phyloP scores from a whole-genome alignment of 2,113 vertebrate species.

The Ploceus nigricollis region DNA sequence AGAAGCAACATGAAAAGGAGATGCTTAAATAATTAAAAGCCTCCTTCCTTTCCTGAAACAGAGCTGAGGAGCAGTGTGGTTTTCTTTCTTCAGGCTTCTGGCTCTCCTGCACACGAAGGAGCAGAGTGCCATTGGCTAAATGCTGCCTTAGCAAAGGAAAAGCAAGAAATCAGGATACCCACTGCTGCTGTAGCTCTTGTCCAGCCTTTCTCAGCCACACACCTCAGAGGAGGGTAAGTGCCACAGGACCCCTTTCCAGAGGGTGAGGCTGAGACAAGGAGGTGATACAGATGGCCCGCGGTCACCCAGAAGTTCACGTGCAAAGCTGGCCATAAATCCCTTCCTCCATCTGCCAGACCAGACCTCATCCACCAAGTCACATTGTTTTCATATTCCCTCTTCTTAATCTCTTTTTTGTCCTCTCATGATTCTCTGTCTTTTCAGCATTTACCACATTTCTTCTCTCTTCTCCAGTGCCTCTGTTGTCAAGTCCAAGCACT shows the following conservation, averaged over 20 bases:
- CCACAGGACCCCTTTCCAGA: neutral
- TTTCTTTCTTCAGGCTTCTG: conserved; percentile 4
- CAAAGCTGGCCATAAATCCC: neutral
- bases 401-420: neutral
- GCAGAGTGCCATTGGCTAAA: conserved; percentile 42
- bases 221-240: neutral
- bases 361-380: neutral
- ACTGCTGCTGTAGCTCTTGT: neutral
- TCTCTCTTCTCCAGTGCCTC: neutral
- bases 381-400: neutral
- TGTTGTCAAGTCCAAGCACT: neutral
- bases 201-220: neutral
- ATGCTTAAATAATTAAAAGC: conserved; percentile 65
- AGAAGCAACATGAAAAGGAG: conserved; percentile 65
- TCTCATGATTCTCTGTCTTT: neutral
- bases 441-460: neutral
- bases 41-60: conserved; percentile 50
- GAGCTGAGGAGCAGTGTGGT: neutral
- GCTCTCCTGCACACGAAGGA: conserved; percentile 7
- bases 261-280: conserved; percentile 15
- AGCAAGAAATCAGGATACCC: conserved; percentile 24
- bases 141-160: conserved; percentile 32
- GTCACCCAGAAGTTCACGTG: neutral
- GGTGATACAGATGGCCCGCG: neutral
- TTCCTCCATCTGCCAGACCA: neutral